These are phyloP conservation scores for Clunio marinus DNA, from an alignment of 2,888 invertebrate species.

Conservation along the genomic window DNA sequence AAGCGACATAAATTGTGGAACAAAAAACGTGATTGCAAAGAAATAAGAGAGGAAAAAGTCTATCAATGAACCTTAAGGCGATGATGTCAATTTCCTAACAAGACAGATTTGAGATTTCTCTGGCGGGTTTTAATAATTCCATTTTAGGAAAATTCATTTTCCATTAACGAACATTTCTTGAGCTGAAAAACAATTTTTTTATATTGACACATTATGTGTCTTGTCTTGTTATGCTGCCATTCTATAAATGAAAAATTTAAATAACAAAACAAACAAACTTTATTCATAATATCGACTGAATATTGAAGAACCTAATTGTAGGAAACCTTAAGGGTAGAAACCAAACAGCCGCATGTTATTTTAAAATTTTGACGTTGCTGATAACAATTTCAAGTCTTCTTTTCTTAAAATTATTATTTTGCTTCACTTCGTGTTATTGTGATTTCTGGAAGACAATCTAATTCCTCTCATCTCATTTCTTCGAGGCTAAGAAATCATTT, in stretches of 20 bases:
- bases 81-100: background rate
- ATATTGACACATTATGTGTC: background rate
- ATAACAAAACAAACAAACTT: too few species aligned
- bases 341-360: too few species aligned
- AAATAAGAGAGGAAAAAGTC: background rate
- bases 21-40: background rate
- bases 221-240: too few species aligned
- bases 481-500: constrained; percentile 21
- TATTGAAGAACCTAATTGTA: too few species aligned
- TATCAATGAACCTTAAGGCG: background rate
- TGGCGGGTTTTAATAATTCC: background rate
- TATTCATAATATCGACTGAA: too few species aligned
- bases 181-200: background rate
- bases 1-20: background rate
- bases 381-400: too few species aligned
- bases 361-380: too few species aligned
- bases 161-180: background rate
- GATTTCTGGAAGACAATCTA: constrained; percentile 16
- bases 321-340: too few species aligned
- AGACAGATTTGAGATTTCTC: background rate
- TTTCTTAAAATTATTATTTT: too few species aligned
- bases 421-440: constrained; percentile 6
- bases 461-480: constrained; percentile 29
- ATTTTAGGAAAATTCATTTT: background rate
- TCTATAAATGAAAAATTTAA: too few species aligned